These are phyloP conservation scores for Rafetus swinhoei DNA, from an alignment of 2,113 vertebrate genomes.

Conservation along the genomic window DNA sequence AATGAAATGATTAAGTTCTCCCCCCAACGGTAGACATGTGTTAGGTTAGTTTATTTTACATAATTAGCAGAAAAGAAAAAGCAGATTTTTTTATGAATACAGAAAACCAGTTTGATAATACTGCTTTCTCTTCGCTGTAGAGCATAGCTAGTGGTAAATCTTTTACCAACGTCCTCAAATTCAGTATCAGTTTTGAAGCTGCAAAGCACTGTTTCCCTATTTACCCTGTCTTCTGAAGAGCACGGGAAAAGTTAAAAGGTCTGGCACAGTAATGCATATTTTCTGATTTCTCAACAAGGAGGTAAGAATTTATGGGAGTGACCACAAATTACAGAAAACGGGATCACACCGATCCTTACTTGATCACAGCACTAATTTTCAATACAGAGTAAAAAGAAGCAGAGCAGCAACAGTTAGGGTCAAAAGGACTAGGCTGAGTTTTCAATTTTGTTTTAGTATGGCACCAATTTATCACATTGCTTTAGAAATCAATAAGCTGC, in stretches of 20 bases:
- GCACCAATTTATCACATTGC: background rate
- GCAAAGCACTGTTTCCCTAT: background rate
- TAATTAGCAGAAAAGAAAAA: background rate
- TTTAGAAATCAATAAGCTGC: background rate
- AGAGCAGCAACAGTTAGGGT: background rate
- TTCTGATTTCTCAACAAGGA: background rate
- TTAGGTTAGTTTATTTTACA: background rate
- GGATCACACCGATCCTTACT: background rate
- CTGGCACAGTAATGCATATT: background rate
- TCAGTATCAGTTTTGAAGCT: background rate
- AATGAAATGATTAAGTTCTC: background rate
- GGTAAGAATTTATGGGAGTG: background rate
- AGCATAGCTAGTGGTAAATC: background rate
- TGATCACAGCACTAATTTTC: background rate
- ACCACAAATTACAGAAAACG: background rate
- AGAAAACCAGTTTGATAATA: background rate
- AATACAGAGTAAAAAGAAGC: background rate
- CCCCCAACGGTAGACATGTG: background rate
- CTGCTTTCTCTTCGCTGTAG: background rate
- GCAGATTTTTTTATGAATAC: no score
- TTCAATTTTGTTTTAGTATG: background rate
- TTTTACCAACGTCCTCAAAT: background rate
- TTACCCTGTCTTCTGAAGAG: background rate
- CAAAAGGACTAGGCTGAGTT: constrained; percentile 10
- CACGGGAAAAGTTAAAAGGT: background rate